Percentiles rank a stretch among this genome's conserved stretches.
These are phyloP conservation scores for Lipotes vexillifer DNA, from an alignment of 2,113 vertebrate species.

Conservation along the genomic window DNA sequence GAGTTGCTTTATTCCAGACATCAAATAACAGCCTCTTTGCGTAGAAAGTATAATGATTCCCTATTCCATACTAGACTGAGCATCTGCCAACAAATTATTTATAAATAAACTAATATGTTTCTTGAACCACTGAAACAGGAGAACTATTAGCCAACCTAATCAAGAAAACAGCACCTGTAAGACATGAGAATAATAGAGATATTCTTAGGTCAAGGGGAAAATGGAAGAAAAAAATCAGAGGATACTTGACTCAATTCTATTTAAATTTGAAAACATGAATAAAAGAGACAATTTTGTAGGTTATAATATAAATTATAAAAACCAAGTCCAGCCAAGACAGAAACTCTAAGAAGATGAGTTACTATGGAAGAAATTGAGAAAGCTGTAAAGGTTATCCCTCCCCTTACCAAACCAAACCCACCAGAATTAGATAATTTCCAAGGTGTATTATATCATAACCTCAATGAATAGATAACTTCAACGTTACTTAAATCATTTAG, in stretches of 20 bases:
- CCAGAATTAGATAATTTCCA: background rate
- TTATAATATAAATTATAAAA: background rate
- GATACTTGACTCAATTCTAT: background rate
- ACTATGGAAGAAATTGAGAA: background rate
- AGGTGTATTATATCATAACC: background rate
- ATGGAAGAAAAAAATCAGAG: background rate
- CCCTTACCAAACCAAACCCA: background rate
- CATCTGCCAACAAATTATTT: background rate
- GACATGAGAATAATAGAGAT: background rate
- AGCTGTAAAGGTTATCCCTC: background rate
- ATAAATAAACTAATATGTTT: background rate
- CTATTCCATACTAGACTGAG: background rate
- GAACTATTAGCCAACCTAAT: background rate
- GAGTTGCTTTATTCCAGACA: background rate
- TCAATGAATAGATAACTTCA: background rate
- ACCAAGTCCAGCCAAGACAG: background rate
- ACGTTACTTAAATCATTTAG: background rate
- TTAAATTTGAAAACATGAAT: background rate
- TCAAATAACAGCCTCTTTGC: background rate
- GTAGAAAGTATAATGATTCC: background rate
- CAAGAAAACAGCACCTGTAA: background rate
- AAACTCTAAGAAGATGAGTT: conserved; percentile 23
- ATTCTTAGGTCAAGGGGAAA: background rate
- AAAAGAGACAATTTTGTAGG: background rate
- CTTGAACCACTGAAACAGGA: conserved; percentile 9